phyloP scores from a whole-genome alignment of 2,113 vertebrate genomes.

The Potamarius usumacintae region DNA sequence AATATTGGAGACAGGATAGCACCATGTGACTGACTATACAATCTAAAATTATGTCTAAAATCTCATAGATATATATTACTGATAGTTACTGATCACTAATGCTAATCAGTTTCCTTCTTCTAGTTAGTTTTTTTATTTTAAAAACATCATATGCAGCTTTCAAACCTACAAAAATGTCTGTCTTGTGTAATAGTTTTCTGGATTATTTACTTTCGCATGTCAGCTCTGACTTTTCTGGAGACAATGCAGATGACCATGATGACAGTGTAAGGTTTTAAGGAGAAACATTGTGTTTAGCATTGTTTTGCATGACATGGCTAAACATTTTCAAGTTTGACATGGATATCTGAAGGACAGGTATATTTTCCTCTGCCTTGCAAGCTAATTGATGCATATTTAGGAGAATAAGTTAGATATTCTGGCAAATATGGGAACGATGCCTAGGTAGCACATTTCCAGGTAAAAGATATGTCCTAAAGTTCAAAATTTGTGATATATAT shows the following conservation, averaged over 20 bases:
- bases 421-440: too few species aligned
- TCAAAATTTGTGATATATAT: not conserved
- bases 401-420: too few species aligned
- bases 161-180: not conserved
- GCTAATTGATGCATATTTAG: not conserved
- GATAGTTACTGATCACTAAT: too few species aligned
- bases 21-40: too few species aligned
- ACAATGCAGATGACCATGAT: not conserved
- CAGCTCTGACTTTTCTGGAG: not conserved
- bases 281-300: not conserved
- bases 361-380: not conserved
- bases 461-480: not conserved
- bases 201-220: not conserved
- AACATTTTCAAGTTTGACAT: not conserved
- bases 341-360: not conserved
- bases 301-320: not conserved
- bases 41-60: too few species aligned
- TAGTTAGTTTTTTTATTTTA: not conserved
- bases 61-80: too few species aligned
- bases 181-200: not conserved
- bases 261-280: not conserved
- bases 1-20: too few species aligned
- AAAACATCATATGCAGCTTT: not conserved
- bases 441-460: not conserved
- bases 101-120: too few species aligned